Percentiles rank a stretch among this genome's conserved stretches.
phyloP scores from a whole-genome alignment of 2,888 invertebrate genomes.

The Strigamia maritima region DNA sequence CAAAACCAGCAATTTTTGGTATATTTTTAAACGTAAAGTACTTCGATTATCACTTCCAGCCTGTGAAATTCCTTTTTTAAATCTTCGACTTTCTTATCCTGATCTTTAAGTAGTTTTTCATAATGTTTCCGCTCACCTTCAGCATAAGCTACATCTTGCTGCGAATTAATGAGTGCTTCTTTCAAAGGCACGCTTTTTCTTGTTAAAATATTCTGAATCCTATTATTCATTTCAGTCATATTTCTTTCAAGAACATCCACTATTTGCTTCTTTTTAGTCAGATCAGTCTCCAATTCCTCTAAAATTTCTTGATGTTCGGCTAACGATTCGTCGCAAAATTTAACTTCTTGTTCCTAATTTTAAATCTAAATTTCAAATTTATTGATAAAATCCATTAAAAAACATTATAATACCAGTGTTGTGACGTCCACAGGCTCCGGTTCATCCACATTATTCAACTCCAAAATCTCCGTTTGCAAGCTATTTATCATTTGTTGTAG shows the following conservation, averaged over 20 bases:
- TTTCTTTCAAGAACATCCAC: neutral
- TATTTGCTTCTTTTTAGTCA: neutral
- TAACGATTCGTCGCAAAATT: constrained; percentile 44
- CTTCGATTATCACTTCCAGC: constrained; percentile 33
- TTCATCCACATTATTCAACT: constrained; percentile 49
- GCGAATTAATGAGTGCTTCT: constrained; percentile 45
- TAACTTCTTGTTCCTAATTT: constrained; percentile 43
- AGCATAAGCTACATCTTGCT: constrained; percentile 47
- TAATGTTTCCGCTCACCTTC: constrained; percentile 47
- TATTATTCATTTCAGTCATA: constrained; percentile 43
- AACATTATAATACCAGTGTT: constrained; percentile 50
- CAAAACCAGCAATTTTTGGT: no score
- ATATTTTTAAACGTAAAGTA: no score
- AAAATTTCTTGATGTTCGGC: constrained; percentile 36
- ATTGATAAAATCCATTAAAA: neutral
- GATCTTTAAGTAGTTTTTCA: constrained; percentile 47
- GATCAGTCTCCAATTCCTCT: constrained; percentile 38
- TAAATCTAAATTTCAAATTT: no score
- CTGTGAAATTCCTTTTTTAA: constrained; percentile 45
- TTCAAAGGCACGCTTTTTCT: constrained; percentile 41
- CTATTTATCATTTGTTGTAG: neutral
- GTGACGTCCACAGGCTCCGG: constrained; percentile 50
- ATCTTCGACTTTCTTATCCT: constrained; percentile 47
- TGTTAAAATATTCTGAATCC: constrained; percentile 42
- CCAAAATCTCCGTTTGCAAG: constrained; percentile 47